Conservation (phyloP, 2,113 vertebrate genomes). For the Lamprotornis superbus region DNA sequence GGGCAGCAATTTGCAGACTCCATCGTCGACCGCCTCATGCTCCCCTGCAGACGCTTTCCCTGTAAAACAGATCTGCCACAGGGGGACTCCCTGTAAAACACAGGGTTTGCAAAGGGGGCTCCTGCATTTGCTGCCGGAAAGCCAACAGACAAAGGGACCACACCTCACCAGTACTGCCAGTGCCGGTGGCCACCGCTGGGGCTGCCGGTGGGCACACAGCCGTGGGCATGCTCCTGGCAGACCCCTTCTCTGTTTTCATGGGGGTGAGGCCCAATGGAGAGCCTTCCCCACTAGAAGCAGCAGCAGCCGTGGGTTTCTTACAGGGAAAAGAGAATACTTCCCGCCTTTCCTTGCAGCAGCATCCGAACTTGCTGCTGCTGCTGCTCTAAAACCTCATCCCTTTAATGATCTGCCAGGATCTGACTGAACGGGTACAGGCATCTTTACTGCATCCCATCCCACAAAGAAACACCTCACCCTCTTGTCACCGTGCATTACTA, state of each 20-base stretch:
- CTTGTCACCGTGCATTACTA: fast-evolving
- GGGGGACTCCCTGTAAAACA: neutral
- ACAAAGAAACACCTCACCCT: neutral
- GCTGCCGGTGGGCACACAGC: fast-evolving
- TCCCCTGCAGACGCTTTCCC: neutral
- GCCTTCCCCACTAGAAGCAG: neutral
- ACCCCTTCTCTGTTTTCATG: neutral
- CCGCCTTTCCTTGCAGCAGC: fast-evolving
- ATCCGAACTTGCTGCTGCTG: neutral
- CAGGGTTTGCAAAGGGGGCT: neutral
- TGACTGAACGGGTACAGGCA: fast-evolving
- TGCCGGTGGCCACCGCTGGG: fast-evolving
- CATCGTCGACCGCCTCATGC: fast-evolving
- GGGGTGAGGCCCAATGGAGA: fast-evolving
- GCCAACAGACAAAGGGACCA: constrained; percentile 34
- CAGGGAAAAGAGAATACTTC: neutral
- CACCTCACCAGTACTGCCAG: neutral
- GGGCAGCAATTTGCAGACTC: neutral
- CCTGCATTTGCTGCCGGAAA: neutral
- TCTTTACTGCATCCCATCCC: neutral
- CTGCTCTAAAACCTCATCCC: neutral
- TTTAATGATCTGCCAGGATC: fast-evolving
- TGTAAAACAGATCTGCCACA: neutral
- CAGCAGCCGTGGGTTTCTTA: fast-evolving
- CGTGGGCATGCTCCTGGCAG: fast-evolving